Conservation (phyloP, 2,797 vertebrate species). For the Halcyon badia region DNA sequence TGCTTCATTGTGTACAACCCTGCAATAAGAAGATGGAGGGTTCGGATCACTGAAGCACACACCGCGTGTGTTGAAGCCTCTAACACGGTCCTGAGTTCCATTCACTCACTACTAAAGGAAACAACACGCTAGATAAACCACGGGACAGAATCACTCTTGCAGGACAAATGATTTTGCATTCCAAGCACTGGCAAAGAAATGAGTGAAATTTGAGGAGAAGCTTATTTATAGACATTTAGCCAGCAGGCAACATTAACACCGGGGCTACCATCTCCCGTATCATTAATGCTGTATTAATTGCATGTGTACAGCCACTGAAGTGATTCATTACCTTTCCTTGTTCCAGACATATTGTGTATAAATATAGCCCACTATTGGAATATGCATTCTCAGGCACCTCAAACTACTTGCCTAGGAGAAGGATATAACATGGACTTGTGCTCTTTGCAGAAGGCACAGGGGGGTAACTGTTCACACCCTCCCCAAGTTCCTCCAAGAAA, state of each 20-base stretch:
- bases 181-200: not conserved
- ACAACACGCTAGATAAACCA: rapidly evolving
- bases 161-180: not conserved
- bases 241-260: not conserved
- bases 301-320: not conserved
- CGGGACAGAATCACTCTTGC: not conserved
- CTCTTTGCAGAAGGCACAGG: not conserved
- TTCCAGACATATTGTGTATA: not conserved
- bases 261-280: not conserved
- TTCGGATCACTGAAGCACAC: not conserved
- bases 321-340: not conserved
- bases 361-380: not conserved
- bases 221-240: not conserved
- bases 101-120: not conserved
- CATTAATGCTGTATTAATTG: not conserved
- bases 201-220: not conserved
- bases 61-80: not conserved
- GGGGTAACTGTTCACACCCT: rapidly evolving
- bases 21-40: not conserved
- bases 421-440: rapidly evolving
- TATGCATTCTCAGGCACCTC: not conserved
- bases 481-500: not conserved
- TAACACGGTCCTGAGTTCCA: rapidly evolving
- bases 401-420: not conserved
- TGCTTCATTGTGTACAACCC: slow-evolving; percentile 82